Evolutionary conservation across 2,888 invertebrate species (phyloP), one percentile per base, ranked within the genome.

Genomic region (Hypolimnas misippus): DNA sequence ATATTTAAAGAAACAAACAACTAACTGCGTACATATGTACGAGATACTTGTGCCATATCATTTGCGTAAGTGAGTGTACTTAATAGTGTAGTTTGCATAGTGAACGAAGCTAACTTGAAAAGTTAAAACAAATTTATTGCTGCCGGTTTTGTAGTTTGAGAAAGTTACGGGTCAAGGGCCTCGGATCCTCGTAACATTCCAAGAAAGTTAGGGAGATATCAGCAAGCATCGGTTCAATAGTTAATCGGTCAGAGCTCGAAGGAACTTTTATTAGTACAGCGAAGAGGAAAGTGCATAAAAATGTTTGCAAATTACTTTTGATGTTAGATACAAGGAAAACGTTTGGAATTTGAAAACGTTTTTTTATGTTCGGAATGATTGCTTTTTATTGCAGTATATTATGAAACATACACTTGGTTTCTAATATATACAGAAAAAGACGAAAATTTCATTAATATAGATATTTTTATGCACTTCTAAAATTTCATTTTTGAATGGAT

Each of bases 131-230:
- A 80, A 82, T 86, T 84, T 83, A 83, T 83, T 75, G 75, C 77
- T 73, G 75, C 74, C 70, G 73, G 76, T 75, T 72, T 63, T 58
- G 62, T 65, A 82, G 79, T 84, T 78, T 63, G 74, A 73, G 77
- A 83, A 85, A 86, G 82, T 86, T 78, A 56, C 72, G 79, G 86
- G 85, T 86, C 83, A 85, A 84, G 81, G 81, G 77, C 82, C 84
- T 74, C 63, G 70, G 65, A 66, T 76, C 71, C 76, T 79, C 75
- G 70, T 76, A 81, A 81, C 78, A 79, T 79, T 79, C 76, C 72
- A 70, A 74, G 64, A 76, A 73, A 82, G 77, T 80, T 77, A 63
- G 66, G 66, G 60, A 46, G 65, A 65, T 68, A 68, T 60, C 62
- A 63, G 69, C 61, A 53, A 46, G 19, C 42, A 62, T 67, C 66